These are phyloP conservation scores for Indri indri DNA, from an alignment of 2,113 vertebrate genomes.

Conservation along the genomic window DNA sequence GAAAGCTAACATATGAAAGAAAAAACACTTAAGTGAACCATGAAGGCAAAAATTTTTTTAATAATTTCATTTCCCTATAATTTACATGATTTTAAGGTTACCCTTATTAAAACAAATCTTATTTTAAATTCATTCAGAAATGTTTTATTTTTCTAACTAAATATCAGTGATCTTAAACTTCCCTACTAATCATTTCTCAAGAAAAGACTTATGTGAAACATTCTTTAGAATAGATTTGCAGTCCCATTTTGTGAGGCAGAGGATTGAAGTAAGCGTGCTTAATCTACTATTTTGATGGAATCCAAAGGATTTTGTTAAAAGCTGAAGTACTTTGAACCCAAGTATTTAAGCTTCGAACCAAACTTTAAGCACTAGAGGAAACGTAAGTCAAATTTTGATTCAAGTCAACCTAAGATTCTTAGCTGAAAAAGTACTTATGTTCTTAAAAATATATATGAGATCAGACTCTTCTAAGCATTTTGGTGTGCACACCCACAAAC, in stretches of 20 bases:
- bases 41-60: neutral
- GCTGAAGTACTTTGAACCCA: slow-evolving; percentile 55
- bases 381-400: slow-evolving; percentile 57
- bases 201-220: slow-evolving; percentile 41
- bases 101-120: slow-evolving; percentile 42
- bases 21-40: neutral
- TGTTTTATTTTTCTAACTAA: slow-evolving; percentile 55
- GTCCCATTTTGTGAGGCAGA: slow-evolving; percentile 39
- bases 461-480: neutral
- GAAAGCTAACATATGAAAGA: neutral
- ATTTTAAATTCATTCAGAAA: slow-evolving; percentile 56
- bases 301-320: slow-evolving; percentile 64
- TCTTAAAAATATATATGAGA: slow-evolving; percentile 22
- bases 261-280: slow-evolving; percentile 59
- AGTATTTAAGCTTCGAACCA: slow-evolving; percentile 57
- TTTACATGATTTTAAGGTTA: slow-evolving; percentile 41
- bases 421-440: slow-evolving; percentile 51
- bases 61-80: slow-evolving; percentile 40
- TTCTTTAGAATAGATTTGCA: slow-evolving; percentile 60
- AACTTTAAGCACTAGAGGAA: slow-evolving; percentile 13
- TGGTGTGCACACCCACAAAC: neutral
- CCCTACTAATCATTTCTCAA: slow-evolving; percentile 50
- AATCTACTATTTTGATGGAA: slow-evolving; percentile 62
- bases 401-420: slow-evolving; percentile 51
- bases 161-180: slow-evolving; percentile 51